phyloP scores from a whole-genome alignment of 2,888 invertebrate genomes.

The Dicycla oo region DNA sequence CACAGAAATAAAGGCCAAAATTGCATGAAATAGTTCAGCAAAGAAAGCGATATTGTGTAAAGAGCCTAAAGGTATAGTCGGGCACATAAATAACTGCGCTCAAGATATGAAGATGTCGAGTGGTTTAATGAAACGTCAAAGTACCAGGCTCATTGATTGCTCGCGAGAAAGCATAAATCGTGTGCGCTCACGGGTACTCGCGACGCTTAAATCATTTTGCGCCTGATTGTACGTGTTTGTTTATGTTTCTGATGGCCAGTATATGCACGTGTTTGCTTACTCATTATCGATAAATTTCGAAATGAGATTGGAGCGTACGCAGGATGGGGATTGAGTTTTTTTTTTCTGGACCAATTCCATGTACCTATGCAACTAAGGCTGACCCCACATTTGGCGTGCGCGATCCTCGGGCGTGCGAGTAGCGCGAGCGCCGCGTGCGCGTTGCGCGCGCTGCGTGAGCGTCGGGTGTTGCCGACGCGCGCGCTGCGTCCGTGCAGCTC shows the following conservation, averaged over 20 bases:
- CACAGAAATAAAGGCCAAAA: constrained; percentile 13
- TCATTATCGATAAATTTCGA: constrained; percentile 64
- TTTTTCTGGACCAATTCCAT: constrained; percentile 14
- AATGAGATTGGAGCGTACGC: constrained; percentile 39
- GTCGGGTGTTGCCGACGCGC: too few relatives aligned
- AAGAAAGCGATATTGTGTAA: constrained; percentile 62
- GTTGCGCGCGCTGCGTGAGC: too few relatives aligned
- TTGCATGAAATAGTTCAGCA: constrained; percentile 16
- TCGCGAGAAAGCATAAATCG: constrained; percentile 73
- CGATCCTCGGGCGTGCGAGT: too few relatives aligned
- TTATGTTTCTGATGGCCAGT: constrained; percentile 61
- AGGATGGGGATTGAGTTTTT: constrained; percentile 10
- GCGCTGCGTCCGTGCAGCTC: too few relatives aligned
- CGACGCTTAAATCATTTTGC: constrained; percentile 72
- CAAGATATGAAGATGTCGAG: constrained; percentile 88
- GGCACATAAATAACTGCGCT: constrained; percentile 82
- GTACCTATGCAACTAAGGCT: too few relatives aligned
- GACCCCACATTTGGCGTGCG: too few relatives aligned
- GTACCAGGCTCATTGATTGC: constrained; percentile 83
- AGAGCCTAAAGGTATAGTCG: constrained; percentile 80
- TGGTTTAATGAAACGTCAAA: constrained; percentile 88
- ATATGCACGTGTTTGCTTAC: constrained; percentile 60
- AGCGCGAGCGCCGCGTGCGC: too few relatives aligned
- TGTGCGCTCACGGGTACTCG: constrained; percentile 73
- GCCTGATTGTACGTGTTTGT: constrained; percentile 76